Base-by-base conservation (phyloP, 2,888 invertebrate genomes). In the Morinoia aosen region DNA sequence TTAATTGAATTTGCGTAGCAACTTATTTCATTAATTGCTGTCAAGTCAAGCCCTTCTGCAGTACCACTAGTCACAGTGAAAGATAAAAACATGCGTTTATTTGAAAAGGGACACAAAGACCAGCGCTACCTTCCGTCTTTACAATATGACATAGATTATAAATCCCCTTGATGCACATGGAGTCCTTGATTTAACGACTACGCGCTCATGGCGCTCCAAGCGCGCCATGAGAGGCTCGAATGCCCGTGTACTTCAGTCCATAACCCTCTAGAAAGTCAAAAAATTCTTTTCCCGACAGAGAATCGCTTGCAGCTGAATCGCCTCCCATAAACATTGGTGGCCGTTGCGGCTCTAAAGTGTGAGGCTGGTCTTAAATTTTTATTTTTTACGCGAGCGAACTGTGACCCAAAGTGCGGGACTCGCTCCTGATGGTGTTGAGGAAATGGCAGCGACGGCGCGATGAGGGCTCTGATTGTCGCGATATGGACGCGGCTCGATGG, bases 291-390 rank as follows among this genome's bases (percentile, higher is more conserved):
- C 48, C 33, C 76, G 19, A 8, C 8, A 8, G 76, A 33, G 76
- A 76, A 76, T 76, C 76, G 33, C 76, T 76, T 76, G 76, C 76
- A 33, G 76, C 76, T 33, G 33, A 76, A 76, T 16, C 76, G 76
- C 76, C 76, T 76, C 76, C 76, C 76, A 76, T 76, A 76, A 76
- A 76, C 76, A 76, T 76, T 76, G 76, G 33, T 25, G 33, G 76
- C 76, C 76, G 76, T 76, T 76, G 76, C 19, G 33, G 33, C 61
- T 61, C 76, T 76, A 76, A 76, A 76, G 76, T 76, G 76, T 33
- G 76, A 76, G 76, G 76, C 76, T 76, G 76, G 76, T 76, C 76
- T 76, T 76, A 76, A 76, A 76, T 19, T 76, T 76, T 76, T 76
- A 76, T 76, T 76, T 76, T 76, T 76, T 76, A 76, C 33, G 76